Evolutionary conservation across 2,888 invertebrate species (phyloP).

Genomic region (Incurvaria masculella): DNA sequence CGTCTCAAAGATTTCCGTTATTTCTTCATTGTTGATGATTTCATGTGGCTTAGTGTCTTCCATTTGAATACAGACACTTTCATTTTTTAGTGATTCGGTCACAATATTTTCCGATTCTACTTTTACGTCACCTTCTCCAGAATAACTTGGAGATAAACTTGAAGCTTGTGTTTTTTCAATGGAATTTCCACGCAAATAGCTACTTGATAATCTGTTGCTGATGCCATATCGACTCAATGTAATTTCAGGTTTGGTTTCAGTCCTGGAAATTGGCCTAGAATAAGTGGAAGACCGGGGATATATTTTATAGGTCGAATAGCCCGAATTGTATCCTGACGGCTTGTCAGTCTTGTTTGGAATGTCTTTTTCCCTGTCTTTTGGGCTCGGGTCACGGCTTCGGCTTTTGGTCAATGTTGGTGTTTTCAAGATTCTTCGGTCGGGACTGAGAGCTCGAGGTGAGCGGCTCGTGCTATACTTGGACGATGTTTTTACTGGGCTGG

Average conservation of each 20-base stretch:
- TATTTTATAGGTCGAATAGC: slow-evolving; percentile 47
- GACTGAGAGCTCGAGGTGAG: slow-evolving; percentile 47
- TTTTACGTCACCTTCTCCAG: slow-evolving; percentile 24
- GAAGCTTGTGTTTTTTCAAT: slow-evolving; percentile 30
- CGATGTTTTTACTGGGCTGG: slow-evolving; percentile 49
- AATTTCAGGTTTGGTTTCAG: slow-evolving; percentile 7
- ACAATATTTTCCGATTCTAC: slow-evolving; percentile 25
- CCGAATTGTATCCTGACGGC: slow-evolving; percentile 46
- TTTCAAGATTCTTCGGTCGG: slow-evolving; percentile 41
- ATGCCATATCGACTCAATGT: slow-evolving; percentile 41
- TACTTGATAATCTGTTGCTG: slow-evolving; percentile 40
- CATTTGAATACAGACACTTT: too few species aligned
- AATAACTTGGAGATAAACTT: slow-evolving; percentile 37
- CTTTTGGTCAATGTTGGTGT: slow-evolving; percentile 28
- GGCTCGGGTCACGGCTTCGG: slow-evolving; percentile 56
- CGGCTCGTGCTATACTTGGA: slow-evolving; percentile 42
- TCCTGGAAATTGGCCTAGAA: slow-evolving; percentile 7
- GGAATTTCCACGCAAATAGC: slow-evolving; percentile 40
- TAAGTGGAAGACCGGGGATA: slow-evolving; percentile 38
- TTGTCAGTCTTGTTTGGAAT: slow-evolving; percentile 57
- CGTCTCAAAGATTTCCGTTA: slow-evolving; percentile 28
- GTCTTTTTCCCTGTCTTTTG: slow-evolving; percentile 52
- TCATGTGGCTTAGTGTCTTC: too few species aligned
- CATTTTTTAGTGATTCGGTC: slow-evolving; percentile 13
- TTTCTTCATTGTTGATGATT: slow-evolving; percentile 15